Base-by-base conservation (phyloP, 2,797 vertebrate species). In the Spheniscus humboldti region DNA sequence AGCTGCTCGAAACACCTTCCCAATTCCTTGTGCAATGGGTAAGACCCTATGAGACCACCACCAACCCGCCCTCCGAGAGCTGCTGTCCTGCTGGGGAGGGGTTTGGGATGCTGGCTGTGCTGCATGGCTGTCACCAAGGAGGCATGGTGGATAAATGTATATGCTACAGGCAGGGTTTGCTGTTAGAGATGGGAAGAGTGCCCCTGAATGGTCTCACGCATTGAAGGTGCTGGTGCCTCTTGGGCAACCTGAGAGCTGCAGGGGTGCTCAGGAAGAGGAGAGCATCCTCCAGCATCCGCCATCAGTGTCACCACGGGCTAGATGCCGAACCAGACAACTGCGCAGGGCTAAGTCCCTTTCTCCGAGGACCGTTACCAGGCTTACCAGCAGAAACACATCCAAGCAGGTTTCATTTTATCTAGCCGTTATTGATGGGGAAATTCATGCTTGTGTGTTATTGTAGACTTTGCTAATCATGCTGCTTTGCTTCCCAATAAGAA, bases 71-170 rank as follows among this genome's bases (percentile, higher is more conserved):
- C 23, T 84, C 50, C 52, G 41, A 7, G 27, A 78, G 33, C n/a
- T 67, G 30, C 71, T 55, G 43, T 35, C 35, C 43, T 47, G 41
- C 72, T 28, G 5, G 28, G 37, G 8, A 4, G 7, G 43, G 10
- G 19, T 23, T 23, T 11, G 71, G 72, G 53, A 14, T 19, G 64
- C 45, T 64, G 64, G 57, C 27, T 59, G 50, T 37, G 75, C 69
- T 43, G 48, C 50, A 20, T 2, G 41, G 59, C 31, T 62, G 73
- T 31, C 64, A 50, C 52, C 2, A 6, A 64, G 86, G 59, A 37
- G 37, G 69, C 9, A 10, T 0, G 0, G 20, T 28, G 24, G 56
- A 22, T 19, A 22, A 47, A 55, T 47, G 4, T 28, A 1, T 7
- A 20, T 6, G 20, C 59, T 66, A 28, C 25, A 41, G 39, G 31